A percentile compares a stretch with the other conserved stretches of the same genome.
These are phyloP conservation scores for Mesocentrotus franciscanus DNA, from an alignment of 53 echinoderm and acorn worm genomes.

Conservation along the genomic window DNA sequence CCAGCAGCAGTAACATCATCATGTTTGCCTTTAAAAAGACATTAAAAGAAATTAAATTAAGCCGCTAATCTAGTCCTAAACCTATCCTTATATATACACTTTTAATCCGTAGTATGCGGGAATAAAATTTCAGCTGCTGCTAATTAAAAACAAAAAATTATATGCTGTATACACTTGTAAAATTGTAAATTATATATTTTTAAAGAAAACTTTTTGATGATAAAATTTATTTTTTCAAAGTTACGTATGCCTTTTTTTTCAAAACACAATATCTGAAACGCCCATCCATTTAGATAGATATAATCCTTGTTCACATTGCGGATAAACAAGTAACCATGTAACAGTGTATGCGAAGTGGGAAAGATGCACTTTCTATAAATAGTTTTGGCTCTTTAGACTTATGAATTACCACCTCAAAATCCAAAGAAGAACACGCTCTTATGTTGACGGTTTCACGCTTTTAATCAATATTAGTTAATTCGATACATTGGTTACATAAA, in stretches of 20 bases:
- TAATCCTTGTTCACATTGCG: neutral
- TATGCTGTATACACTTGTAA: no score
- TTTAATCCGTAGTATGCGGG: no score
- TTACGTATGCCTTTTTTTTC: neutral
- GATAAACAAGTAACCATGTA: neutral
- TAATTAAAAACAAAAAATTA: no score
- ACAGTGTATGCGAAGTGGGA: neutral
- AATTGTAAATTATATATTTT: no score
- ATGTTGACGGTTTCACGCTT: neutral
- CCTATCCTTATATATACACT: no score
- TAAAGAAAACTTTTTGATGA: no score
- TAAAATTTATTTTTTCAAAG: neutral
- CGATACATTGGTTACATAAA: neutral
- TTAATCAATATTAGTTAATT: neutral
- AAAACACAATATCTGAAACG: neutral
- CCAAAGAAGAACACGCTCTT: neutral
- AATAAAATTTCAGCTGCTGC: no score
- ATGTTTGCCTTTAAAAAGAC: no score
- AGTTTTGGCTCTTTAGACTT: neutral
- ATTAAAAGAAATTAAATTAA: no score
- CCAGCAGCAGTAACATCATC: no score
- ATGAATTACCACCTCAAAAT: neutral
- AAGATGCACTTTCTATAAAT: slow-evolving; percentile 4
- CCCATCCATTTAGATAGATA: neutral
- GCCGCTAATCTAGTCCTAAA: no score